Percentiles rank a stretch among this genome's conserved stretches.
Conservation (phyloP, 1,140 invertebrate genomes). For the Argopecten irradians region DNA sequence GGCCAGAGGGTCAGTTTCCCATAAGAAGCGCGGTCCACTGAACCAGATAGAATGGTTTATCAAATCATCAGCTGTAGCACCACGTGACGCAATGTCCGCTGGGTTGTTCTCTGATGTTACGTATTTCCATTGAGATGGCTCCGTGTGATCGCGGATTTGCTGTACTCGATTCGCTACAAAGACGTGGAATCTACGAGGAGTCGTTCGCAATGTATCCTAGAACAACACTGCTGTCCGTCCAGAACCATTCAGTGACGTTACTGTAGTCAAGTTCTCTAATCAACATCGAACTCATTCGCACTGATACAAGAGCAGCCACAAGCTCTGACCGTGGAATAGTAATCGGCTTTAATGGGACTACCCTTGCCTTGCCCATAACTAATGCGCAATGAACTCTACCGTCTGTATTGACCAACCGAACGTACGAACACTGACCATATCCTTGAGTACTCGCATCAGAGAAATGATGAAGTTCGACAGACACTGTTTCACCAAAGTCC, state of each 20-base stretch:
- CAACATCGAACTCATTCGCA: slow-evolving; percentile 43
- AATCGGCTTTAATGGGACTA: slow-evolving; percentile 49
- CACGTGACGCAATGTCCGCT: slow-evolving; percentile 54
- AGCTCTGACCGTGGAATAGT: slow-evolving; percentile 60
- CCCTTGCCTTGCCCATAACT: slow-evolving; percentile 56
- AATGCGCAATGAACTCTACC: slow-evolving; percentile 52
- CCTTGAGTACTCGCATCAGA: slow-evolving; percentile 57
- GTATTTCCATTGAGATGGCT: slow-evolving; percentile 47
- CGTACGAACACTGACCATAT: slow-evolving; percentile 55
- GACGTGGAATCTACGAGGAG: slow-evolving; percentile 47
- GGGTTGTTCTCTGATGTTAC: slow-evolving; percentile 47
- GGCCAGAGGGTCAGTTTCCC: not conserved
- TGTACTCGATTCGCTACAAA: slow-evolving; percentile 55
- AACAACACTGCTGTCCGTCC: slow-evolving; percentile 51
- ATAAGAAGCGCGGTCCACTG: slow-evolving; percentile 41
- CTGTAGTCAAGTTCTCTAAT: slow-evolving; percentile 35
- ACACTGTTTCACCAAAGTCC: slow-evolving; percentile 39
- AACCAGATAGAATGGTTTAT: slow-evolving; percentile 39
- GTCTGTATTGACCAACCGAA: slow-evolving; percentile 42
- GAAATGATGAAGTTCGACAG: slow-evolving; percentile 53
- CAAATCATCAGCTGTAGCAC: slow-evolving; percentile 35
- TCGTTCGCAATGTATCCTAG: slow-evolving; percentile 58
- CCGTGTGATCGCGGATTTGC: slow-evolving; percentile 47
- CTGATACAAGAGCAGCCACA: slow-evolving; percentile 53
- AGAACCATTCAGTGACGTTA: slow-evolving; percentile 44